Conservation (phyloP, 2,888 invertebrate genomes). For the Lycocerus yunnanus region DNA sequence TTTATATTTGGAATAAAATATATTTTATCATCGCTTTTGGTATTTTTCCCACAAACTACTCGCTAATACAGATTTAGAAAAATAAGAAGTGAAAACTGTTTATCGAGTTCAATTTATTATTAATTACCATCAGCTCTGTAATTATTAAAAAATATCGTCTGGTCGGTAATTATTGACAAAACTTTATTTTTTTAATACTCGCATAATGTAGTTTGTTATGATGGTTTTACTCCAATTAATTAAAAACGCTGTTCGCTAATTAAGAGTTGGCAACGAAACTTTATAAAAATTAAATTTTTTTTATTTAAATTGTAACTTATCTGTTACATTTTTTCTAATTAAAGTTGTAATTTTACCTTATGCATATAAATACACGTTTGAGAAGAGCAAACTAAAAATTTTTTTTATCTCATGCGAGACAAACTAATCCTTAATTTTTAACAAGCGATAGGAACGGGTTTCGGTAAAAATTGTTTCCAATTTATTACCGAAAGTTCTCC, state of each 20-base stretch:
- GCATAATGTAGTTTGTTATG: too few species aligned
- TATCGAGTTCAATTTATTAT: not conserved
- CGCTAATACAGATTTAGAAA: not conserved
- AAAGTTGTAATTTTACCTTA: not conserved
- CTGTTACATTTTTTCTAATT: not conserved
- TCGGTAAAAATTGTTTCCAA: not conserved
- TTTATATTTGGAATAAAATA: not conserved
- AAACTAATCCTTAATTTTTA: not conserved
- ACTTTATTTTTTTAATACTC: too few species aligned
- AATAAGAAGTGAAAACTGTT: not conserved
- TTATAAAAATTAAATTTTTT: not conserved
- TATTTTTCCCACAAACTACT: not conserved
- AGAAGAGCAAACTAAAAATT: not conserved
- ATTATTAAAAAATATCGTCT: too few species aligned
- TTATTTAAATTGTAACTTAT: not conserved
- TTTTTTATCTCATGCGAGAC: not conserved
- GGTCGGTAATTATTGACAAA: too few species aligned
- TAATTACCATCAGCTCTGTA: not conserved
- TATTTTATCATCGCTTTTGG: not conserved
- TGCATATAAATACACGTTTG: not conserved
- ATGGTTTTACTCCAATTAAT: not conserved
- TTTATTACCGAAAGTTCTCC: not conserved
- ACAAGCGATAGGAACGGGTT: not conserved
- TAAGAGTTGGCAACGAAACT: too few species aligned
- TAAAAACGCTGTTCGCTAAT: too few species aligned